These are phyloP conservation scores for human (Homo sapiens) DNA, from an alignment of 2,113 vertebrate species.

Conservation along the genomic window GRCh38 chr4:185595501-185596000, in stretches of 20 bases:
- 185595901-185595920: neutral
- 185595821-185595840: slow-evolving; percentile 7
- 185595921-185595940: neutral
- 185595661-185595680: neutral
- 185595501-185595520: neutral
- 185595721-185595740: slow-evolving; percentile 7
- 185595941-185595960: neutral
- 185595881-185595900: neutral
- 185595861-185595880: slow-evolving; percentile 20
- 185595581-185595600: neutral
- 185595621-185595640: neutral
- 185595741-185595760: neutral
- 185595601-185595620: neutral
- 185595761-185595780: neutral
- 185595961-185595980: neutral
- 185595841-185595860: neutral
- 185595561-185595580: neutral
- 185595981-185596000: neutral
- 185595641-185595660: neutral
- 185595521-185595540: slow-evolving; percentile 5
- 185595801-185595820: neutral
- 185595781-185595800: neutral
- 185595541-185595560: neutral
- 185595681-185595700: neutral
- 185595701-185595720: neutral